A percentile compares a stretch with the other conserved stretches of the same genome.
These are phyloP conservation scores for Elaphurus davidianus DNA, from an alignment of 2,113 vertebrate genomes.

Conservation along the genomic window DNA sequence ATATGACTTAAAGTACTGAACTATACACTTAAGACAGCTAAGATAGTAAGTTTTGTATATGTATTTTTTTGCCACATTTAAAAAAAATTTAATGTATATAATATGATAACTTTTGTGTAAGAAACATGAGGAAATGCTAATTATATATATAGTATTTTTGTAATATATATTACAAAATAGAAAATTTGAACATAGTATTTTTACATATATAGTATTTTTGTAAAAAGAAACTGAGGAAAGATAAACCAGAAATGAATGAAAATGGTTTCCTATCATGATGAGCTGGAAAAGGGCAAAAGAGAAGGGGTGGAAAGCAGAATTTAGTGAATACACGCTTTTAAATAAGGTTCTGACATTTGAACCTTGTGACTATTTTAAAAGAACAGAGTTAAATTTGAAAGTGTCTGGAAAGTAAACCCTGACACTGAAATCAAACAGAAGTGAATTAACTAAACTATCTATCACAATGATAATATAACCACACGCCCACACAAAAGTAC, in stretches of 20 bases:
- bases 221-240: background rate
- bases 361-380: background rate
- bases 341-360: background rate
- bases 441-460: background rate
- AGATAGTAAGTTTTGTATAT: background rate
- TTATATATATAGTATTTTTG: background rate
- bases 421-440: background rate
- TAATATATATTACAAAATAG: background rate
- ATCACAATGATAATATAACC: background rate
- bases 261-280: background rate
- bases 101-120: background rate
- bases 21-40: background rate
- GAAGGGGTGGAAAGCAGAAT: accelerated
- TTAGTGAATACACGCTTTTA: background rate
- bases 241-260: background rate
- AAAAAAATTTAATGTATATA: background rate
- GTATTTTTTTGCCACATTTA: background rate
- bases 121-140: background rate
- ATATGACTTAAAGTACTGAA: background rate
- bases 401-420: background rate
- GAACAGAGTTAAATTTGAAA: background rate
- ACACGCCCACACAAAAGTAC: background rate
- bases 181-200: background rate
- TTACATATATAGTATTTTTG: background rate
- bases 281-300: background rate